These are phyloP conservation scores for Julus scanicus DNA, from an alignment of 2,888 invertebrate genomes.

Conservation along the genomic window DNA sequence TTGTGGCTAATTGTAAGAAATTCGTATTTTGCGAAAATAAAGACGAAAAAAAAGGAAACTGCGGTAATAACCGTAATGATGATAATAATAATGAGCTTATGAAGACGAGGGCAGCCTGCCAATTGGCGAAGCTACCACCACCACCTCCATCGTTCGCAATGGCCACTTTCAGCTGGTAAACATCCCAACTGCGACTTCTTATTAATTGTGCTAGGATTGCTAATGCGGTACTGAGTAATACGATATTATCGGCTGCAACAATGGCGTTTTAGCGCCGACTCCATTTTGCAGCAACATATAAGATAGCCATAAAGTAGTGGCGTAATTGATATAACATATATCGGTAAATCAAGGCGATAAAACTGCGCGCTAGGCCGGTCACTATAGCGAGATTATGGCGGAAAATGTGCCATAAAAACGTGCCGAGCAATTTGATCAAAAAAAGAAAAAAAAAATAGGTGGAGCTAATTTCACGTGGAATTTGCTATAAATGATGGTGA, in stretches of 20 bases:
- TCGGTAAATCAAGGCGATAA: conserved; percentile 31
- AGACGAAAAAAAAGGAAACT: neutral
- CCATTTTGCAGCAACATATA: neutral
- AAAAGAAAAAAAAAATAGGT: conserved; percentile 6
- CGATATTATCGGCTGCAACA: conserved; percentile 16
- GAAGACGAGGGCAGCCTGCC: conserved; percentile 12
- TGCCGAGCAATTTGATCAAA: neutral
- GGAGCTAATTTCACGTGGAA: conserved; percentile 42
- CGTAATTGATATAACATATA: conserved; percentile 42
- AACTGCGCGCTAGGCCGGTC: neutral
- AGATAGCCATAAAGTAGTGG: conserved; percentile 12
- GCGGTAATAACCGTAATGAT: neutral
- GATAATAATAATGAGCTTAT: conserved; percentile 4
- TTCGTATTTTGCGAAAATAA: neutral
- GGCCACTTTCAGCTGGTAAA: conserved; percentile 42
- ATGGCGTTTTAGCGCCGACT: neutral
- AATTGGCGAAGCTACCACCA: neutral
- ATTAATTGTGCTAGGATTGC: conserved; percentile 1
- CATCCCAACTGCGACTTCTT: conserved; percentile 39
- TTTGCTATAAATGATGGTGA: neutral
- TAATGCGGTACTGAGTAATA: conserved; percentile 36
- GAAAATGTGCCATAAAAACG: conserved; percentile 41
- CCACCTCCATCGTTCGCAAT: neutral
- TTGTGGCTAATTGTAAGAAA: neutral
- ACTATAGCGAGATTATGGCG: neutral